A percentile compares a stretch with the other conserved stretches of the same genome.
phyloP scores from a whole-genome alignment of 2,797 vertebrate genomes.

The Pangasius mekongensis region DNA sequence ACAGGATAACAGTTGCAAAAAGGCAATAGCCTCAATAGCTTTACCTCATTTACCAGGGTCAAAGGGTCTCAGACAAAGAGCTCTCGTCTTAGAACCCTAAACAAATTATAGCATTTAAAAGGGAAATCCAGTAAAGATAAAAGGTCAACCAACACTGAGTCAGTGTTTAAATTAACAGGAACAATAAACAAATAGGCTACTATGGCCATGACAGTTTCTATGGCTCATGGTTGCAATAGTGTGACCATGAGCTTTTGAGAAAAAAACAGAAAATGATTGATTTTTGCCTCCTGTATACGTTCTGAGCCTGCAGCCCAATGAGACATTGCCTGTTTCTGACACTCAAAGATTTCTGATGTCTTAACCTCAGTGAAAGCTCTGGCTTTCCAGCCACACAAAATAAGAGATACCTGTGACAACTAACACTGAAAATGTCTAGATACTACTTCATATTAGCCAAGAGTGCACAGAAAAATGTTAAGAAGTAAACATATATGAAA shows the following conservation, averaged over 20 bases:
- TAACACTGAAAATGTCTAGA: neutral
- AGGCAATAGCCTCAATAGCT: neutral
- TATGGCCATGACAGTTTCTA: neutral
- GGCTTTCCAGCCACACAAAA: neutral
- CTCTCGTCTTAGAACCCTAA: neutral
- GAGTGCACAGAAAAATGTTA: neutral
- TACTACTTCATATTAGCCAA: neutral
- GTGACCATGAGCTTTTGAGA: constrained; percentile 11
- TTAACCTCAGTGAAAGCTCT: neutral
- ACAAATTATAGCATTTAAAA: neutral
- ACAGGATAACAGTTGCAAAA: neutral
- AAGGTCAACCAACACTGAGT: constrained; percentile 59
- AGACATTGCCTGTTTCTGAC: neutral
- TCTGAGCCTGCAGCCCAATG: neutral
- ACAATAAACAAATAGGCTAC: neutral
- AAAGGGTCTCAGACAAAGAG: neutral
- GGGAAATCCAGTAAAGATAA: neutral
- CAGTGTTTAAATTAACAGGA: constrained; percentile 33
- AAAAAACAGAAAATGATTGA: neutral
- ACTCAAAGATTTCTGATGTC: neutral
- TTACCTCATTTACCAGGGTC: constrained; percentile 19
- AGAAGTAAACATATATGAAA: constrained; percentile 22
- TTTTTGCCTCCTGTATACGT: neutral
- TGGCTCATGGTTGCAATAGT: neutral
- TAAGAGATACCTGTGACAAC: neutral